A percentile compares a stretch with the other conserved stretches of the same genome.
Evolutionary conservation across 23 tunicate species (phyloP).

Genomic region (Clavelina lepadiformis): DNA sequence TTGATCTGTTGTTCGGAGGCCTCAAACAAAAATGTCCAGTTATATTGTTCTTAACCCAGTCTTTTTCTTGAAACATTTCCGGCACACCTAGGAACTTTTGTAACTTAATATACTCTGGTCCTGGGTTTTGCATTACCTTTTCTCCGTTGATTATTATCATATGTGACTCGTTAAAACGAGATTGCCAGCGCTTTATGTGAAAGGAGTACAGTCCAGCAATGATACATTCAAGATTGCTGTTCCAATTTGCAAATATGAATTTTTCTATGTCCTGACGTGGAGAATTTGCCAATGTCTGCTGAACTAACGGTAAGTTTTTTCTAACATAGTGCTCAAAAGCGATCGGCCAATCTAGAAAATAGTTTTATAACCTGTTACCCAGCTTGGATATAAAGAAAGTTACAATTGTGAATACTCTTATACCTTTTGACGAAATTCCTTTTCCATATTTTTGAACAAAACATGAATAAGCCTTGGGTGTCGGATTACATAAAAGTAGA

Average conservation of each 20-base stretch:
- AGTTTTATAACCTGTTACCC: no score
- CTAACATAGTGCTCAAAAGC: no score
- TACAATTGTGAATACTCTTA: no score
- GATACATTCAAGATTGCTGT: neutral
- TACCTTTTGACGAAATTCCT: no score
- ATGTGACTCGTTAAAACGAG: slow-evolving; percentile 6
- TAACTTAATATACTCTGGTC: slow-evolving; percentile 13
- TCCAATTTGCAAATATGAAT: neutral
- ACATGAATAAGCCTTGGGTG: neutral
- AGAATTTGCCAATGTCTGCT: no score
- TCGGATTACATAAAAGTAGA: slow-evolving; percentile 1
- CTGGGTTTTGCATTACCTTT: slow-evolving; percentile 13
- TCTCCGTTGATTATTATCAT: slow-evolving; percentile 11
- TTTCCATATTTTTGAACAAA: slow-evolving; percentile 14
- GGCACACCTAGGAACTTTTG: slow-evolving; percentile 11
- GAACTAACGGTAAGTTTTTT: no score
- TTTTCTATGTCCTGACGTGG: slow-evolving; percentile 12
- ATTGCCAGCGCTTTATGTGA: slow-evolving; percentile 12
- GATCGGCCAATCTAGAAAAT: no score
- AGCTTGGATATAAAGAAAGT: no score
- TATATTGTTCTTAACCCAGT: slow-evolving; percentile 6
- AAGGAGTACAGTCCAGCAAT: slow-evolving; percentile 15
- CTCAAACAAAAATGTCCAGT: slow-evolving; percentile 18
- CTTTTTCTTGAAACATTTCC: neutral
- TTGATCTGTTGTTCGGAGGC: neutral